phyloP scores from a whole-genome alignment of 2,797 vertebrate genomes.

The Pempheris klunzingeri region DNA sequence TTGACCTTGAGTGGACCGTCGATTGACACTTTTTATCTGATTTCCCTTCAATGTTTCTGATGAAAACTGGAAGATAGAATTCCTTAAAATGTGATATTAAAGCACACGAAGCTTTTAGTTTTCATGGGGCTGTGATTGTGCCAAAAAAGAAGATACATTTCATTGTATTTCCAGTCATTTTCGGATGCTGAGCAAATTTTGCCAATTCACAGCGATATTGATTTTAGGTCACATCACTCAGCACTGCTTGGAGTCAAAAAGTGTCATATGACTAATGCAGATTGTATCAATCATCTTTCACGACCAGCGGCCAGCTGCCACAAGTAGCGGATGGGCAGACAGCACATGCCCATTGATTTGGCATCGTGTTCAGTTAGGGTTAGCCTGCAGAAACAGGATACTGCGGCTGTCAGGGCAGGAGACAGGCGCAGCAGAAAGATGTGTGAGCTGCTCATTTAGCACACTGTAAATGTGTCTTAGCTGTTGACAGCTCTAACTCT shows the following conservation, averaged over 20 bases:
- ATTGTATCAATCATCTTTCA: conserved; percentile 43
- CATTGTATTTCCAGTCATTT: not conserved
- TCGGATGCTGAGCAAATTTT: not conserved
- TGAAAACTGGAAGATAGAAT: not conserved
- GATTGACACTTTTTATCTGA: not conserved
- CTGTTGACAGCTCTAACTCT: conserved; percentile 56
- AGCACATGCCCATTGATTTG: conserved; percentile 58
- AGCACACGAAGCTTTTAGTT: not conserved
- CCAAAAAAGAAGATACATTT: not conserved
- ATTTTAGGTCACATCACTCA: conserved; percentile 29
- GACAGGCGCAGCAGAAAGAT: conserved; percentile 24
- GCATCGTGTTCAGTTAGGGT: conserved; percentile 58
- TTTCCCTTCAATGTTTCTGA: not conserved
- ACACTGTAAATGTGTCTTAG: conserved; percentile 47
- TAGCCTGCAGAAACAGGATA: conserved; percentile 61
- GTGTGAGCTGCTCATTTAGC: conserved; percentile 47
- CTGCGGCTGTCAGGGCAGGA: conserved; percentile 51
- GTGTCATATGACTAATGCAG: conserved; percentile 19
- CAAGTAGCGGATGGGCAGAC: conserved; percentile 10
- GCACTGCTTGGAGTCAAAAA: conserved; percentile 18
- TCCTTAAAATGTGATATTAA: not conserved
- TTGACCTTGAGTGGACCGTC: too few species aligned
- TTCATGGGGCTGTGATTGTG: not conserved
- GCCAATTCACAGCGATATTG: conserved; percentile 1
- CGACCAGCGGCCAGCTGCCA: conserved; percentile 25